Evolutionary conservation across 1,140 invertebrate species (phyloP).

Genomic region (Helicoverpa armigera): DNA sequence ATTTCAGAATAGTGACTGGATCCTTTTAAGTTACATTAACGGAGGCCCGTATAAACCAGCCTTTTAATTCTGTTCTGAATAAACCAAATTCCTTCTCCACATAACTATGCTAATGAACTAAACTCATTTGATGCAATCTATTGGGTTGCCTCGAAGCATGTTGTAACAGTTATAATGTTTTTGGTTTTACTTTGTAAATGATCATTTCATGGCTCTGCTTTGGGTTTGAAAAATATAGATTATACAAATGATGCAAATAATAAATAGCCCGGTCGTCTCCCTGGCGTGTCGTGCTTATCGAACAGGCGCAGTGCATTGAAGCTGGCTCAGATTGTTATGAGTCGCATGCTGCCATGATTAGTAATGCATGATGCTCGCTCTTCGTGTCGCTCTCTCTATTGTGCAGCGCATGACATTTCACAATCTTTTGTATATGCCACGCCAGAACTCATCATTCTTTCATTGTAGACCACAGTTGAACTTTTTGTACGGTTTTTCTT

Average conservation of each 20-base stretch:
- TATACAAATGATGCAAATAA: constrained; percentile 16
- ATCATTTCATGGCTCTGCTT: not conserved
- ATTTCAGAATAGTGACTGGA: too few species aligned
- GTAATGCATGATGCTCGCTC: constrained; percentile 76
- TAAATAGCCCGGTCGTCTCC: not conserved
- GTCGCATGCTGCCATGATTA: constrained; percentile 68
- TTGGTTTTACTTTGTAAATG: not conserved
- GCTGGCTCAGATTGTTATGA: constrained; percentile 51
- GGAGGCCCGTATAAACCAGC: too few species aligned
- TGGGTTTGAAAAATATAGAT: not conserved
- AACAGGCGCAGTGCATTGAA: constrained; percentile 26
- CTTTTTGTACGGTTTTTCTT: constrained; percentile 64
- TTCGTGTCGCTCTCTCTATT: constrained; percentile 77
- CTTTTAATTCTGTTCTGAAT: constrained; percentile 11
- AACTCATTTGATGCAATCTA: constrained; percentile 36
- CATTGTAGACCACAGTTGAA: constrained; percentile 60
- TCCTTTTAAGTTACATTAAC: too few species aligned
- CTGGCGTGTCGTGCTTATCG: constrained; percentile 31
- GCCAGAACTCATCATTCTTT: constrained; percentile 68
- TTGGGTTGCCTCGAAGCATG: constrained; percentile 12
- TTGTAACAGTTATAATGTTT: constrained; percentile 1
- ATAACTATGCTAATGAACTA: constrained; percentile 43
- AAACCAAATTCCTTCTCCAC: constrained; percentile 33
- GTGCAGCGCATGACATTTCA: constrained; percentile 76
- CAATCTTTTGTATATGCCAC: constrained; percentile 71